Conservation (phyloP, 2,888 invertebrate species). For the Smittia sp. region DNA sequence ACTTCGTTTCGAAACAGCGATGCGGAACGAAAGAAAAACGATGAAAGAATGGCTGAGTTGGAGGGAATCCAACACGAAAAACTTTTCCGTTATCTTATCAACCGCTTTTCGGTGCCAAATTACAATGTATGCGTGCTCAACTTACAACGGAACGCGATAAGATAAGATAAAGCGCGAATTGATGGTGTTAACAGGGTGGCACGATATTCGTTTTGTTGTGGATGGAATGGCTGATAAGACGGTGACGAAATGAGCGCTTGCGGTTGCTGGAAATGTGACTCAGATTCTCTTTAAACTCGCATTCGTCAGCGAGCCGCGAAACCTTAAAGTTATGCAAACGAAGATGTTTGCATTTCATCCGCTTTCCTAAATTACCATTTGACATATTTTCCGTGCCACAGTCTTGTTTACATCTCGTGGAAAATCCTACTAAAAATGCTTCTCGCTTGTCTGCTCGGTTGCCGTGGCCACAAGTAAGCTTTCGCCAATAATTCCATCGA, state of each 20-base stretch:
- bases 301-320: not conserved
- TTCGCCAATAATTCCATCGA: not conserved
- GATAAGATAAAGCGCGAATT: conserved; percentile 29
- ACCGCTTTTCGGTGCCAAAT: not conserved
- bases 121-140: conserved; percentile 28
- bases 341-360: not conserved
- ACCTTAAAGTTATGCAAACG: not conserved
- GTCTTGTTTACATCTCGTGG: not conserved
- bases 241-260: not conserved
- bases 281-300: not conserved
- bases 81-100: conserved; percentile 29
- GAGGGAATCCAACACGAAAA: not conserved
- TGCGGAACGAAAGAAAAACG: conserved; percentile 13
- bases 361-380: not conserved
- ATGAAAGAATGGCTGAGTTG: not conserved
- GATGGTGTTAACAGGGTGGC: conserved; percentile 12
- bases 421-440: not conserved
- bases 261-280: not conserved
- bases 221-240: conserved; percentile 1
- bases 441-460: not conserved
- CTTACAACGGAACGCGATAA: not conserved
- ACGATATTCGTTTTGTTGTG: not conserved
- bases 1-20: not conserved
- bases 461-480: not conserved
- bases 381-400: not conserved